phyloP scores from a whole-genome alignment of 2,797 vertebrate species.

The Onychomys torridus region DNA sequence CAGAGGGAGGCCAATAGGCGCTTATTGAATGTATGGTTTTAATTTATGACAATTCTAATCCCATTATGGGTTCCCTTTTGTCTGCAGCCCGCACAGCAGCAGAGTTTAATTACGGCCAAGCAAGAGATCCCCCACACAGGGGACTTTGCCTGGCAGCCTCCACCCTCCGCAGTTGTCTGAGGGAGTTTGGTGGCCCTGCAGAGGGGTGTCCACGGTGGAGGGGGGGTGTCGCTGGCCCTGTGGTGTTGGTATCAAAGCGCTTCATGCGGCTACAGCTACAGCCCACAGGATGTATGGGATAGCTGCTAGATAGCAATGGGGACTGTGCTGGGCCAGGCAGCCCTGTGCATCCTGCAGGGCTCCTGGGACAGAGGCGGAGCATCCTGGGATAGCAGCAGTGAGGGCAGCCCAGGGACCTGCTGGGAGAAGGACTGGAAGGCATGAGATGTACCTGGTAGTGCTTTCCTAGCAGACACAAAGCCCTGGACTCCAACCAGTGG shows the following conservation, averaged over 20 bases:
- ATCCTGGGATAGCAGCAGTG: background rate
- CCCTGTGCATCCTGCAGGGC: fast-evolving
- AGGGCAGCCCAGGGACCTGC: background rate
- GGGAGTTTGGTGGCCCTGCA: background rate
- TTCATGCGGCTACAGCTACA: background rate
- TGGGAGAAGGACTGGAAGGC: background rate
- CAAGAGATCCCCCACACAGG: background rate
- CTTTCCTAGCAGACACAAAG: background rate
- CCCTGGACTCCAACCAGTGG: background rate
- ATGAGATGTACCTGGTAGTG: too few species aligned
- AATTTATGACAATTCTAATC: slow-evolving; percentile 83
- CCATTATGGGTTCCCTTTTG: slow-evolving; percentile 78
- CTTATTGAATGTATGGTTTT: slow-evolving; percentile 78
- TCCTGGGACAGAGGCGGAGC: fast-evolving
- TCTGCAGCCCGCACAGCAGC: background rate
- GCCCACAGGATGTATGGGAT: fast-evolving
- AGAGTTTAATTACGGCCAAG: slow-evolving; percentile 66
- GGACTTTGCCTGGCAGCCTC: background rate
- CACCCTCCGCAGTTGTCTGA: background rate
- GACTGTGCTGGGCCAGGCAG: fast-evolving
- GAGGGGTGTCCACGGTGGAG: fast-evolving
- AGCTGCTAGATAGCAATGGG: background rate
- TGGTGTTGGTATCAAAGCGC: background rate
- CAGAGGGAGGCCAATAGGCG: slow-evolving; percentile 57
- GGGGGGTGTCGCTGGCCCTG: background rate